Evolutionary conservation across 2,113 vertebrate species (phyloP), one percentile per base, ranked within the genome.

Genomic region (Tenrec ecaudatus): DNA sequence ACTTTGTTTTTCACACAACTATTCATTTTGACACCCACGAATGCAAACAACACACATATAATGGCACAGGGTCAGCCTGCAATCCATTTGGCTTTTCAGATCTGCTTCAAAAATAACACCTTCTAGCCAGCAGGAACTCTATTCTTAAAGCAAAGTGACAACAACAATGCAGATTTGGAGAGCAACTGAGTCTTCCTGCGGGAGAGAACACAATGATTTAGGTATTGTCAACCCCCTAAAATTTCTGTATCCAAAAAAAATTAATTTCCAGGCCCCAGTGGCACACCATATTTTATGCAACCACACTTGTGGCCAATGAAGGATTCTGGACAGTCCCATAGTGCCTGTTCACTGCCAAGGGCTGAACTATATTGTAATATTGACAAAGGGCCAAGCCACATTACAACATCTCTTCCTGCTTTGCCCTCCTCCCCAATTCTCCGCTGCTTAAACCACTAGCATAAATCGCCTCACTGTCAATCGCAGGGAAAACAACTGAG

Each of bases 321-420:
- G 40, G 58, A 89, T 68, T 79, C 87, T 1, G 7, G 86, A 88
- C 58, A 76, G 92, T 77, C 85, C 94, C 76, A 88, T 3, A 3
- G 89, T 82, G 27, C 73, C n/a, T 86, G 60, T 82, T 86, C 58
- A 11, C 81, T 90, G 68, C 79, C 80, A 95, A 89, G 25, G 88
- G 31, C 82, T 86, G 77, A 88, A 53, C 76, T 77, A 9, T 47
- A 80, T 58, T 25, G 1, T 86, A 66, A 31, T 86, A 69, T 36
- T 87, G 87, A 94, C 84, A n/a, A n/a, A 80, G 6, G 75, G 78
- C 93, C 96, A 94, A 75, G 31, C 79, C 93, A 79, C 82, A 53
- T 85, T 85, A 69, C 64, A 53, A 71, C 66, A 79, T 58, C 58
- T 82, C 79, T 82, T 83, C 79, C 86, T 31, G 80, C 66, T 80